Percentiles rank a stretch among this genome's conserved stretches.
Evolutionary conservation across 2,113 vertebrate genomes (phyloP).

Genomic region (Papio anubis): DNA sequence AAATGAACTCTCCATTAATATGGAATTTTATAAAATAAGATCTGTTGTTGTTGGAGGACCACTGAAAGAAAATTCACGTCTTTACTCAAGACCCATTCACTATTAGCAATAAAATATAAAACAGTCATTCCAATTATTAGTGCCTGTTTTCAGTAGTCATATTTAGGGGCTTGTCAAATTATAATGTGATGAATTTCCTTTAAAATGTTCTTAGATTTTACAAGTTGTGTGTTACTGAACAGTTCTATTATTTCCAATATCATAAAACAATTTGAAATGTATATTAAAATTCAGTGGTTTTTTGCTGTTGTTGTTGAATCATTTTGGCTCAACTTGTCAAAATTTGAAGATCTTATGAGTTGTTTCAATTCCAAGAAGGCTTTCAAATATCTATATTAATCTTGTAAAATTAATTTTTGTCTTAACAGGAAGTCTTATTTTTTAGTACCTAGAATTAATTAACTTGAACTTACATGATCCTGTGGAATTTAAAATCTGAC

Average conservation of each 20-base stretch:
- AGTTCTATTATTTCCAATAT: not conserved
- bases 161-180: not conserved
- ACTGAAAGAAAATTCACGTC: not conserved
- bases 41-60: not conserved
- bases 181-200: not conserved
- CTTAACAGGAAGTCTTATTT: conserved; percentile 35
- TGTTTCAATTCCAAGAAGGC: conserved; percentile 37
- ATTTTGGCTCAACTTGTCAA: conserved; percentile 28
- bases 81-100: not conserved
- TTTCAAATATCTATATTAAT: conserved; percentile 35
- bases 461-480: conserved; percentile 23
- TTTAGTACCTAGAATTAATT: conserved; percentile 56
- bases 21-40: not conserved
- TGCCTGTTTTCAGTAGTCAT: not conserved
- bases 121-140: not conserved
- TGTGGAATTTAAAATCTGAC: conserved; percentile 48
- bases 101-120: not conserved
- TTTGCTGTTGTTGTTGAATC: not conserved
- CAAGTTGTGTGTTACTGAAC: not conserved
- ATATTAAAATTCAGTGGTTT: not conserved
- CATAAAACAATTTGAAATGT: conserved; percentile 12
- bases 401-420: conserved; percentile 25
- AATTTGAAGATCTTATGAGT: conserved; percentile 12
- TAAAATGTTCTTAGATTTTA: not conserved
- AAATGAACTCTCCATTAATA: not conserved